A percentile compares a stretch with the other conserved stretches of the same genome.
Evolutionary conservation across 2,113 vertebrate genomes (phyloP).

Genomic region (Sebastes schlegelii): DNA sequence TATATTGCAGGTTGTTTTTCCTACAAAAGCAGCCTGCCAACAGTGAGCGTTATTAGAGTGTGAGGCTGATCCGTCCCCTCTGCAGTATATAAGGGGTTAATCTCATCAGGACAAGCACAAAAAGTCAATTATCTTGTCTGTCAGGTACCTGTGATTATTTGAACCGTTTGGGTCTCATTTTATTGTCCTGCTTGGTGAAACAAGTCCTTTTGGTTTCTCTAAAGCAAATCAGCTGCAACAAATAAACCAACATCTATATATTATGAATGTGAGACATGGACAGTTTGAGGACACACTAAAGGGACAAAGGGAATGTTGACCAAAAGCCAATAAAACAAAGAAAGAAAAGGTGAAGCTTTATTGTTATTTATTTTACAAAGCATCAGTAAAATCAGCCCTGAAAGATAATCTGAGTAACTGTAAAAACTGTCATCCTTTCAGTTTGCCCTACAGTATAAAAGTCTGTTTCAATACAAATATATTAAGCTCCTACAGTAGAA

Average conservation of each 20-base stretch:
- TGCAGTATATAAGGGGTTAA: constrained; percentile 5
- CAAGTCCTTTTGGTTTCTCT: constrained; percentile 21
- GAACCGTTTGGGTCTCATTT: neutral
- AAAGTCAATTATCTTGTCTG: constrained; percentile 31
- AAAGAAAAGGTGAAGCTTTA: constrained; percentile 63
- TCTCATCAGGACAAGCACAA: constrained; percentile 35
- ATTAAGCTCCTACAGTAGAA: constrained; percentile 67
- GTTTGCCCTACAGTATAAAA: constrained; percentile 73
- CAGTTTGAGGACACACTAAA: constrained; percentile 29
- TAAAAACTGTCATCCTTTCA: constrained; percentile 65
- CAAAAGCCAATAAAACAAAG: constrained; percentile 52
- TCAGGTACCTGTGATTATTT: constrained; percentile 38
- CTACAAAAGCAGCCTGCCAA: neutral
- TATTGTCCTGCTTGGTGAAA: constrained; percentile 11
- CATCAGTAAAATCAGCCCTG: constrained; percentile 76
- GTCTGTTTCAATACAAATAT: constrained; percentile 76
- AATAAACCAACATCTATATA: constrained; percentile 17
- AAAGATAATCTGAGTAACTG: constrained; percentile 66
- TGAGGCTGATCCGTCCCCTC: neutral
- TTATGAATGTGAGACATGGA: constrained; percentile 23
- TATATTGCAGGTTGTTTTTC: constrained; percentile 1
- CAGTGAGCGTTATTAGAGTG: neutral
- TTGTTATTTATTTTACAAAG: constrained; percentile 77
- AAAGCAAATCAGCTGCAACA: constrained; percentile 26
- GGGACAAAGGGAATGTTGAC: constrained; percentile 28